These are phyloP conservation scores for Zaprionus obscuricornis DNA, from an alignment of 2,888 invertebrate species.

Conservation along the genomic window DNA sequence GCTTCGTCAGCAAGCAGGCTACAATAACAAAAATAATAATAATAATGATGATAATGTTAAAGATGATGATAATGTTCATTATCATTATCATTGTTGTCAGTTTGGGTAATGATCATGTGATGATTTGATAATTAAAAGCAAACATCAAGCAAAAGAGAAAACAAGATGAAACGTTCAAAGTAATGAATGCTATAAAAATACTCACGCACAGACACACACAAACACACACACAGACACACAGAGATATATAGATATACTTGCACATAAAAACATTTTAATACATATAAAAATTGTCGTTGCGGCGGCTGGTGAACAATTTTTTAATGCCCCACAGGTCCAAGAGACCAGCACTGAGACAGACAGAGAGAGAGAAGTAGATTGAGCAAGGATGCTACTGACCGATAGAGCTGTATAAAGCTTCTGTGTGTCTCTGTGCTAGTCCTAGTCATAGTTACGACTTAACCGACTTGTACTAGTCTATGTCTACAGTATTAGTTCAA, in stretches of 20 bases:
- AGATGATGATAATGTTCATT: slow-evolving; percentile 16
- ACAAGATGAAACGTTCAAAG: slow-evolving; percentile 49
- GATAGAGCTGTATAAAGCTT: slow-evolving; percentile 38
- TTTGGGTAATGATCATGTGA: slow-evolving; percentile 71
- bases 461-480: too few species aligned
- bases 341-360: neutral
- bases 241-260: neutral
- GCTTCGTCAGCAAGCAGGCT: slow-evolving; percentile 1
- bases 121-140: slow-evolving; percentile 77
- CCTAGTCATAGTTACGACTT: slow-evolving; percentile 8
- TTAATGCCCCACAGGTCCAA: slow-evolving; percentile 19
- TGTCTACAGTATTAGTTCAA: slow-evolving; percentile 21
- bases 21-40: slow-evolving; percentile 31
- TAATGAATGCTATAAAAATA: slow-evolving; percentile 60
- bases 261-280: slow-evolving; percentile 6
- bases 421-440: slow-evolving; percentile 22
- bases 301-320: slow-evolving; percentile 29
- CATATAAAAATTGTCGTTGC: slow-evolving; percentile 24
- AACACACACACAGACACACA: slow-evolving; percentile 2
- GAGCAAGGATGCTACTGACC: slow-evolving; percentile 62
- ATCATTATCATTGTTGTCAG: slow-evolving; percentile 52
- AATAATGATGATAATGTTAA: slow-evolving; percentile 1
- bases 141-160: slow-evolving; percentile 64
- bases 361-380: neutral
- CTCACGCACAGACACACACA: slow-evolving; percentile 7